Evolutionary conservation across 2,888 invertebrate species (phyloP).

Genomic region (Leptinotarsa rubiginosa): DNA sequence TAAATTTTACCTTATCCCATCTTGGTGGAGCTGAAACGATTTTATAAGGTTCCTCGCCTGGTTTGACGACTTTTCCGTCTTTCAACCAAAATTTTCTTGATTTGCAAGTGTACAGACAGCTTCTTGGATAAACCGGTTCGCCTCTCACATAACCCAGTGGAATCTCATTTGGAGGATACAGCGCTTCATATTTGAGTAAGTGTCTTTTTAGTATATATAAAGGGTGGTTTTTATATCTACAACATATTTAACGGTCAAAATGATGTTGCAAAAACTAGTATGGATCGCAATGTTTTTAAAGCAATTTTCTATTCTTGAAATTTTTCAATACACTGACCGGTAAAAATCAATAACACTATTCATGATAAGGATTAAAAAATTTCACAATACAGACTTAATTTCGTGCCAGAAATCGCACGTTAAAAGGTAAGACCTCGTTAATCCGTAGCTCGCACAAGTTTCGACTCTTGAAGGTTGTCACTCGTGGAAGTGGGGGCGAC

Average conservation of each 20-base stretch:
- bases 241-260: constrained; percentile 35
- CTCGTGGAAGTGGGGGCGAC: no score
- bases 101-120: constrained; percentile 86
- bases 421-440: no score
- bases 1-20: constrained; percentile 79
- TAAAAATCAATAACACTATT: no score
- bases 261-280: no score
- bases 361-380: no score
- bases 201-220: constrained; percentile 90
- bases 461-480: no score
- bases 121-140: constrained; percentile 89
- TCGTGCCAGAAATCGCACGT: no score
- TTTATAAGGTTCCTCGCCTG: constrained; percentile 91
- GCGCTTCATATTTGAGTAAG: constrained; percentile 92
- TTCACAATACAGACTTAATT: no score
- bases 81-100: constrained; percentile 95
- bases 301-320: no score
- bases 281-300: no score
- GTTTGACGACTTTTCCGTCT: constrained; percentile 87
- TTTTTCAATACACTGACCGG: no score
- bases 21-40: constrained; percentile 92
- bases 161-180: constrained; percentile 89
- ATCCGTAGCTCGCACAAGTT: no score
- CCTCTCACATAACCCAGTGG: constrained; percentile 86
- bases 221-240: constrained; percentile 92